Base-by-base conservation (phyloP, 2,113 vertebrate species). In the Psettodes erumei region DNA sequence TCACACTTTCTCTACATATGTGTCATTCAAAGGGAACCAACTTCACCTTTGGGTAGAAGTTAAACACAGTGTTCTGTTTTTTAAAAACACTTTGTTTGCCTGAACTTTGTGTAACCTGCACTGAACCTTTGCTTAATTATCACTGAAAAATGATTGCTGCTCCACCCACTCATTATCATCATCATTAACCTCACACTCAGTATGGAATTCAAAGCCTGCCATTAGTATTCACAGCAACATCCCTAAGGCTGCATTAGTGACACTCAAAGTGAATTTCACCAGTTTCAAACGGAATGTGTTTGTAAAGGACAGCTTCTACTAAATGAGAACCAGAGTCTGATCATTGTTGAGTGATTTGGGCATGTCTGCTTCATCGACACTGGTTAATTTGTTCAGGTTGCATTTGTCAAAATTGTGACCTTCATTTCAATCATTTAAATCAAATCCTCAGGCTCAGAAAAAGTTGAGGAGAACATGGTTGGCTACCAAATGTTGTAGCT, bases 71-170 rank as follows among this genome's bases (percentile, higher is more conserved):
- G 5, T 50, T 47, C 32, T 30, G 6, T 16, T 40, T 61, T 43
- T 16, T 61, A 6, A 51, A 69, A 70, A 50, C 50, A 60, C 28
- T 64, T 51, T 70, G 30, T 69, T 53, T 25, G 33, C 9, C 42
- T 79, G 67, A 82, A 77, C 82, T 75, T 72, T 65, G 47, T 4
- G 16, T 50, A 79, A 73, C 74, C 71, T 74, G 54, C n/a, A 40
- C 30, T 55, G 37, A 62, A 60, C n/a, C n/a, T 37, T 38, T 67
- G 40, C 25, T 23, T 58, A 25, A 75, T 56, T 42, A 62, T 53
- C 19, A 54, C 19, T 38, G 12, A 58, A 43, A 51, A 55, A 61
- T 43, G 64, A 11, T 48, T 54, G 42, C 27, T 67, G 65, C 55
- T 47, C 19, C 43, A 45, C 19, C 8, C 74, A 60, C 71, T 78